Percentiles rank a stretch among this genome's conserved stretches.
Evolutionary conservation across 2,888 invertebrate genomes (phyloP).

Genomic region (Leptopilina myrica): DNA sequence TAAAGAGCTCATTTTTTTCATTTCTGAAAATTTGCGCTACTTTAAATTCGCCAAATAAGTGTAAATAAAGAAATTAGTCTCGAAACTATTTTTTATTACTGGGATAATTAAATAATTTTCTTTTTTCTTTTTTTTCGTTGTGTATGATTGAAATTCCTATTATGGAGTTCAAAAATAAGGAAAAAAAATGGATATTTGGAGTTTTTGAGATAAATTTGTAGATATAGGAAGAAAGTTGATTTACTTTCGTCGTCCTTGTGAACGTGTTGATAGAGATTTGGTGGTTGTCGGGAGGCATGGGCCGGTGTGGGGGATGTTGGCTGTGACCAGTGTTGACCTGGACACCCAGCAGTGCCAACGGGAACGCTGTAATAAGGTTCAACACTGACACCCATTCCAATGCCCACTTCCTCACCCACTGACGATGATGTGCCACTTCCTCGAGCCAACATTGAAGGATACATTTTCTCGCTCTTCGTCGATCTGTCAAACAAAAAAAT

Average conservation of each 20-base stretch:
- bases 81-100: no score
- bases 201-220: no score
- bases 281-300: slow-evolving; percentile 78
- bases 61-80: no score
- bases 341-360: slow-evolving; percentile 78
- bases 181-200: no score
- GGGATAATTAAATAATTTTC: no score
- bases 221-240: no score
- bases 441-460: slow-evolving; percentile 92
- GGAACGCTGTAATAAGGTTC: slow-evolving; percentile 93
- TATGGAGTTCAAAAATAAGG: no score
- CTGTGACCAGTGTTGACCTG: slow-evolving; percentile 82
- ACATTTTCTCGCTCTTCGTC: slow-evolving; percentile 96
- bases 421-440: slow-evolving; percentile 77
- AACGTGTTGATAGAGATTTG: slow-evolving; percentile 79
- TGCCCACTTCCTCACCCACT: slow-evolving; percentile 72
- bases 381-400: slow-evolving; percentile 85
- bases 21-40: no score
- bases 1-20: no score
- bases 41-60: no score
- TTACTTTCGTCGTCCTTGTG: slow-evolving; percentile 85
- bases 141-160: no score
- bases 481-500: slow-evolving; percentile 80
- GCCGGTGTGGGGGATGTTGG: slow-evolving; percentile 87
- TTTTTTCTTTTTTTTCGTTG: no score